Evolutionary conservation across 2,113 vertebrate genomes (phyloP).

Genomic region (Trematocara nigrifrons): DNA sequence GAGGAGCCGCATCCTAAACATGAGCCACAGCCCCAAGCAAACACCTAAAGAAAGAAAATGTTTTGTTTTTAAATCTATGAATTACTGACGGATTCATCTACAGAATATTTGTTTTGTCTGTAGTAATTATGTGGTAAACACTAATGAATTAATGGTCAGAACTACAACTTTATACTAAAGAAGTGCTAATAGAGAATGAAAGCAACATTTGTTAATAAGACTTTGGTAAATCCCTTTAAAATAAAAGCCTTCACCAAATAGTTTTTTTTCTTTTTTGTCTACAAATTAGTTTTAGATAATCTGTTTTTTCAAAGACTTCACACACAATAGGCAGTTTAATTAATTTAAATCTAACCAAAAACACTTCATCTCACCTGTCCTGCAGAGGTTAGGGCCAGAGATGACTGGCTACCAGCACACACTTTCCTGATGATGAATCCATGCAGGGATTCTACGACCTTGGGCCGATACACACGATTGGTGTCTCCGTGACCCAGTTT

Average conservation of each 20-base stretch:
- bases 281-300: background rate
- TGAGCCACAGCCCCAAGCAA: conserved; percentile 96
- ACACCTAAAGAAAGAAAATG: conserved; percentile 74
- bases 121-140: background rate
- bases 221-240: background rate
- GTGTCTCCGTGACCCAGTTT: conserved; percentile 82
- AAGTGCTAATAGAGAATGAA: background rate
- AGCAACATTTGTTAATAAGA: background rate
- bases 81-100: background rate
- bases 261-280: background rate
- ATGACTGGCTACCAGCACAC: conserved; percentile 79
- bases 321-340: background rate
- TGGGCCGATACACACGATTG: conserved; percentile 77
- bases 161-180: background rate
- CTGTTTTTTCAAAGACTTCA: background rate
- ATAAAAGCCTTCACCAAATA: background rate
- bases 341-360: background rate
- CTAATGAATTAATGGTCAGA: background rate
- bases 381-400: conserved; percentile 77
- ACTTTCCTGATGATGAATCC: conserved; percentile 79
- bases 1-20: conserved; percentile 96
- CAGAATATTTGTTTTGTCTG: background rate
- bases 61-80: background rate
- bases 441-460: conserved; percentile 76
- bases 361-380: conserved; percentile 70